Percentiles rank a stretch among this genome's conserved stretches.
Evolutionary conservation across 1,140 invertebrate genomes (phyloP).

Genomic region (Drosophila azteca): DNA sequence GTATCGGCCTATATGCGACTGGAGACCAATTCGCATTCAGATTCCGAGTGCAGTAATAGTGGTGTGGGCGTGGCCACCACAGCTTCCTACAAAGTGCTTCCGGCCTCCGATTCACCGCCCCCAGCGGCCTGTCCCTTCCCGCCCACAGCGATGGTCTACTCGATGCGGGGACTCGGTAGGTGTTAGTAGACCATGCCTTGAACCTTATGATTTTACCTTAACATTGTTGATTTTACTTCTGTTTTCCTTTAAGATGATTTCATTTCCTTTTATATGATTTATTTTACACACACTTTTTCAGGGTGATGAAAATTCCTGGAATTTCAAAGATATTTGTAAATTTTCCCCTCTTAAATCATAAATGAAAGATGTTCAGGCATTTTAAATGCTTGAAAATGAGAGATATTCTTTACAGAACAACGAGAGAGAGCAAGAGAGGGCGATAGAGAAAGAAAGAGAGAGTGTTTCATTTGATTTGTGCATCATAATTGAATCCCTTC

Average conservation of each 20-base stretch:
- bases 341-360: too few species aligned
- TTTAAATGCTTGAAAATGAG: too few species aligned
- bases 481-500: slow-evolving; percentile 36
- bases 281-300: slow-evolving; percentile 35
- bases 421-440: too few species aligned
- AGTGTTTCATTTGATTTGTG: slow-evolving; percentile 27
- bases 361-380: too few species aligned
- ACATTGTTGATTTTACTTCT: background rate
- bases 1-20: slow-evolving; percentile 90
- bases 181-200: slow-evolving; percentile 84
- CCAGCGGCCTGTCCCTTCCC: slow-evolving; percentile 87
- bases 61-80: slow-evolving; percentile 79
- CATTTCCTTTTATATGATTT: slow-evolving; percentile 35
- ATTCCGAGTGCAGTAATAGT: slow-evolving; percentile 82
- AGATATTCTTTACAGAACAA: too few species aligned
- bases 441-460: too few species aligned
- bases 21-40: slow-evolving; percentile 87
- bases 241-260: slow-evolving; percentile 3
- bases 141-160: slow-evolving; percentile 95
- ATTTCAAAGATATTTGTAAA: too few species aligned
- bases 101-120: slow-evolving; percentile 81
- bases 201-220: slow-evolving; percentile 41
- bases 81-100: slow-evolving; percentile 83
- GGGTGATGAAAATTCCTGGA: background rate
- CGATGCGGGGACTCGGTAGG: slow-evolving; percentile 85